Evolutionary conservation across 2,797 vertebrate species (phyloP).

Genomic region (Channallabes apus): DNA sequence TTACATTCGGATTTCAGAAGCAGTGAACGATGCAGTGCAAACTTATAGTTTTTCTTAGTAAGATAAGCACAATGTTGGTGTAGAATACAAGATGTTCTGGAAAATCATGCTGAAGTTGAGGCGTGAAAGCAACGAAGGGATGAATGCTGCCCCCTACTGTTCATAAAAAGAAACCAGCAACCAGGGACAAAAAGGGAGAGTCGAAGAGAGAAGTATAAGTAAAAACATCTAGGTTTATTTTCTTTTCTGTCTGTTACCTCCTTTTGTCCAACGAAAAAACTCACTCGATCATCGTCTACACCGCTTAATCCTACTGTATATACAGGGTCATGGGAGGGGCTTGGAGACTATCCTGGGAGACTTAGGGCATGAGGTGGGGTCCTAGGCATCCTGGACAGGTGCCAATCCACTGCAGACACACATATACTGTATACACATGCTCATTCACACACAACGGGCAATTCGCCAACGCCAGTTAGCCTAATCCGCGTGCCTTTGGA

Average conservation of each 20-base stretch:
- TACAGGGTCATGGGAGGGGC: too few relatives aligned
- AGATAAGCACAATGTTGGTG: background rate
- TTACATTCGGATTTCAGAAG: background rate
- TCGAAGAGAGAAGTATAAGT: background rate
- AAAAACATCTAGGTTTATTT: background rate
- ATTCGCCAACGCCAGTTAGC: too few relatives aligned
- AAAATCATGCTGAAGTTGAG: background rate
- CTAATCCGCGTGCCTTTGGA: too few relatives aligned
- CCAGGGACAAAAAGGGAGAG: too few relatives aligned
- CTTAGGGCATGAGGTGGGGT: too few relatives aligned
- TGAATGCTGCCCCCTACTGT: constrained; percentile 53
- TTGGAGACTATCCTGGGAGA: too few relatives aligned
- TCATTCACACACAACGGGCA: too few relatives aligned
- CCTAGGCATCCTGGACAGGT: too few relatives aligned
- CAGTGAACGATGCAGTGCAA: background rate
- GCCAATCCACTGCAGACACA: too few relatives aligned
- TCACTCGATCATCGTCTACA: too few relatives aligned
- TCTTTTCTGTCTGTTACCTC: background rate
- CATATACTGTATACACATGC: too few relatives aligned
- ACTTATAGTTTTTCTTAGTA: background rate
- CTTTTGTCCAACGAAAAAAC: background rate
- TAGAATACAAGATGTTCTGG: background rate
- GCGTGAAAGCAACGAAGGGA: constrained; percentile 19
- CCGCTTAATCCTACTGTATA: too few relatives aligned
- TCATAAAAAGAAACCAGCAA: background rate